Percentiles rank a stretch among this genome's conserved stretches.
Conservation (phyloP, 1,140 invertebrate species). For the Protaetia brevitarsis region DNA sequence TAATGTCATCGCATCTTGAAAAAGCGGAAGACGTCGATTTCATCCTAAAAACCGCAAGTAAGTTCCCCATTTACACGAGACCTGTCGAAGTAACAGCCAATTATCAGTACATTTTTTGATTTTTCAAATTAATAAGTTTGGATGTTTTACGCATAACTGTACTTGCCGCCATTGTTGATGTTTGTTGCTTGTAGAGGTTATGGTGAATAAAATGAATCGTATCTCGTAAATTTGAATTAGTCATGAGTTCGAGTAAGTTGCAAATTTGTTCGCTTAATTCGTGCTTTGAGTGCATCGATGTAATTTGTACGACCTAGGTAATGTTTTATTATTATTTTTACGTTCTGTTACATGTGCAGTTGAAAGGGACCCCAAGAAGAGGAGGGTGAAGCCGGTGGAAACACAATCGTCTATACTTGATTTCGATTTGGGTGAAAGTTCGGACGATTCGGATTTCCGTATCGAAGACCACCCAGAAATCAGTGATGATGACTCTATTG, state of each 20-base stretch:
- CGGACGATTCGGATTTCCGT: constrained; percentile 92
- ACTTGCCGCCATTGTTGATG: constrained; percentile 12
- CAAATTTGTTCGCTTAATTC: neutral
- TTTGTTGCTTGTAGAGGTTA: constrained; percentile 14
- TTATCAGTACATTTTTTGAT: constrained; percentile 10
- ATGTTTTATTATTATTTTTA: neutral
- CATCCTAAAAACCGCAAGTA: constrained; percentile 47
- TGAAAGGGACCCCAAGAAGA: constrained; percentile 78
- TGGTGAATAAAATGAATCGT: constrained; percentile 9
- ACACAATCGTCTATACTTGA: constrained; percentile 69
- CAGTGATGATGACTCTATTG: constrained; percentile 64
- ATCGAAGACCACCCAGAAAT: constrained; percentile 83
- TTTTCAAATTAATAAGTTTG: constrained; percentile 20
- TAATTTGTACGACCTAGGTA: neutral
- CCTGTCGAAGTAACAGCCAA: neutral
- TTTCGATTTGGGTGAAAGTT: constrained; percentile 87
- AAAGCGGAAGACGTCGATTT: constrained; percentile 45
- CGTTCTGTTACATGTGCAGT: constrained; percentile 55
- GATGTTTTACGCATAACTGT: constrained; percentile 13
- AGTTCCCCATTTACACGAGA: constrained; percentile 28
- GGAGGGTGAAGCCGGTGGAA: constrained; percentile 82
- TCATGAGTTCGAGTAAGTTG: constrained; percentile 14
- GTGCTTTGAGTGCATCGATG: neutral
- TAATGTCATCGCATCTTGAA: constrained; percentile 31
- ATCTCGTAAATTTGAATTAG: neutral